A percentile compares a stretch with the other conserved stretches of the same genome.
Conservation (phyloP, 2,888 invertebrate species). For the Phymatocera aterrima region DNA sequence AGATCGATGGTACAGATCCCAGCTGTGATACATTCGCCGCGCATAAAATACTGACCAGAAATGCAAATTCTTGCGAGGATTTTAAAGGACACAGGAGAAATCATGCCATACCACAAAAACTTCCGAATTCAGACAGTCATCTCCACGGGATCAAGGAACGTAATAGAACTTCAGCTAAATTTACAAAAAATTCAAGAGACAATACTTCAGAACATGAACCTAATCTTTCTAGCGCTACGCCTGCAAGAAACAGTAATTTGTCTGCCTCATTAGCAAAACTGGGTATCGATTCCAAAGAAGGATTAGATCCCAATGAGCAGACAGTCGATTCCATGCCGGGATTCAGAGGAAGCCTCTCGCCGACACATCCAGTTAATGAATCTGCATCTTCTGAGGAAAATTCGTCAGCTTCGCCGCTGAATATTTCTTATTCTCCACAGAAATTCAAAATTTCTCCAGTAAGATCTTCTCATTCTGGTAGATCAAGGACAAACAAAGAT, state of each 20-base stretch:
- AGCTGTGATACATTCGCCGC: background rate
- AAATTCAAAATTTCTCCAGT: slow-evolving; percentile 44
- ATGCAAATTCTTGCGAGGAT: background rate
- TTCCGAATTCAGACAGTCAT: slow-evolving; percentile 2
- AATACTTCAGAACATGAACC: slow-evolving; percentile 22
- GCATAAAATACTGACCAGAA: background rate
- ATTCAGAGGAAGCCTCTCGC: background rate
- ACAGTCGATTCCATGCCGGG: background rate
- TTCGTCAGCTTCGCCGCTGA: slow-evolving; percentile 1
- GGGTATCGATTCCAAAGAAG: background rate
- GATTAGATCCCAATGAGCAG: background rate
- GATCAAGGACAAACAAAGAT: slow-evolving; percentile 64
- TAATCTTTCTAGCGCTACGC: background rate
- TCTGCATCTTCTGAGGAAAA: slow-evolving; percentile 32
- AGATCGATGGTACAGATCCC: background rate
- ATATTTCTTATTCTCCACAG: slow-evolving; percentile 34
- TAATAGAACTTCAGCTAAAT: background rate
- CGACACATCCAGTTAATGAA: slow-evolving; percentile 17
- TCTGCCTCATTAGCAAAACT: slow-evolving; percentile 9
- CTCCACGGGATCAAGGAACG: background rate
- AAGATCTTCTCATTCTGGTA: slow-evolving; percentile 55
- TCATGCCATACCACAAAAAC: background rate
- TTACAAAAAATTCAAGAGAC: background rate
- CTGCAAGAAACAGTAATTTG: background rate
- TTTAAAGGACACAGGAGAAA: background rate